phyloP scores from a whole-genome alignment of 2,888 invertebrate genomes.

The Ligdia adustata region DNA sequence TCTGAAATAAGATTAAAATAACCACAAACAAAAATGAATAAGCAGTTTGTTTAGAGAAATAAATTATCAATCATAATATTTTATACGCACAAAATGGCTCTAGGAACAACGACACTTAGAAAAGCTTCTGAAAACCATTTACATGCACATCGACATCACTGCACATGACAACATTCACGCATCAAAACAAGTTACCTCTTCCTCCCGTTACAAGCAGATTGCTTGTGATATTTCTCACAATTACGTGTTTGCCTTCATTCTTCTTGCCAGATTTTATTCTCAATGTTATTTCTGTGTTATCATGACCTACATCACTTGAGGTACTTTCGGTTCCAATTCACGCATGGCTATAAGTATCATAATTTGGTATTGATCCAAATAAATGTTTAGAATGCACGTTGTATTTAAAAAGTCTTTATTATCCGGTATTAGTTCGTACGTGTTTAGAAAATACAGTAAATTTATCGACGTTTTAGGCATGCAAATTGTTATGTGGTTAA shows the following conservation, averaged over 20 bases:
- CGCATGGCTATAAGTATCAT: constrained; percentile 75
- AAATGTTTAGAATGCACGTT: constrained; percentile 82
- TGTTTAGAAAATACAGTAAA: constrained; percentile 70
- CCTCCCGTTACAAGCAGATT: constrained; percentile 51
- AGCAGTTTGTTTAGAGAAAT: too few species aligned
- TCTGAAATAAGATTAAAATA: constrained; percentile 21
- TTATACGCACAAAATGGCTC: constrained; percentile 76
- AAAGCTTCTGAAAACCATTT: constrained; percentile 57
- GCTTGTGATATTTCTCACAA: constrained; percentile 60
- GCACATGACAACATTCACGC: constrained; percentile 67
- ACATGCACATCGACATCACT: constrained; percentile 65
- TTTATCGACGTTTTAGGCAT: constrained; percentile 70
- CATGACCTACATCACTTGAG: constrained; percentile 60
- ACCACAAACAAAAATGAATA: constrained; percentile 15
- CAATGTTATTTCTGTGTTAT: constrained; percentile 65
- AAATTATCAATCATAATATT: constrained; percentile 20
- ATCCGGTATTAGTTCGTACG: constrained; percentile 63
- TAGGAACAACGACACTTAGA: constrained; percentile 55
- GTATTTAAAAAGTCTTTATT: constrained; percentile 65
- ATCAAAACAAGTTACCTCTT: constrained; percentile 61
- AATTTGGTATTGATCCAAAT: constrained; percentile 67
- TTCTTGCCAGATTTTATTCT: constrained; percentile 57
- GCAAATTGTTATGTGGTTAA: constrained; percentile 52
- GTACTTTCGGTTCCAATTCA: constrained; percentile 58
- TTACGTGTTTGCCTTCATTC: constrained; percentile 61